Base-by-base conservation (phyloP, 2,113 vertebrate species). In the Myotis yumanensis region DNA sequence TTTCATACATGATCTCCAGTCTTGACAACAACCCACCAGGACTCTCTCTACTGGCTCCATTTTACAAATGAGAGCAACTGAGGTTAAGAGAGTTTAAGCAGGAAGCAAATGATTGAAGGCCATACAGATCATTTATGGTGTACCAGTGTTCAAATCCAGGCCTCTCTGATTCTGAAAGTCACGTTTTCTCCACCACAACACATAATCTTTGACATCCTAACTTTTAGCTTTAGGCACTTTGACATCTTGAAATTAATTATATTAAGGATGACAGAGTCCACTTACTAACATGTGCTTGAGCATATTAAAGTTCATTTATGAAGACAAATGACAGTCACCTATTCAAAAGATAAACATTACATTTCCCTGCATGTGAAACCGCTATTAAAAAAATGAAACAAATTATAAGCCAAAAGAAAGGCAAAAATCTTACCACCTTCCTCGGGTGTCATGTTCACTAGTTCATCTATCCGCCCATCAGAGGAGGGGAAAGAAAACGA, bases 361-460 rank as follows among this genome's bases (percentile, higher is more conserved):
- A 88, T 88, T 69, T 93, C 82, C 43, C 88, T 92, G 35, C 22
- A 66, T 73, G 17, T 69, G 90, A 92, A 85, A 88, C 71, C 2
- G 5, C 15, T 37, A 66, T 80, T 84, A 59, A 89, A 76, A 77
- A 95, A 30, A 52, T 73, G 71, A 62, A 75, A 40, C 7, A 82
- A 86, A 81, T 72, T 81, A 83, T 62, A 93, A 87, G 30, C n/a
- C 43, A 75, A 54, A 94, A 87, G 64, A 93, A 97, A 84, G 62
- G 32, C 11, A 69, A 84, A 88, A 93, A 72, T 95, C 93, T 97
- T 98, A 99, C 98, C 98, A 93, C 96, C 98, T 97, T 97, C 98
- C 64, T 98, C 97, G 7, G 97, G 96, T 57, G 98, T 98, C 89
- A 98, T 73, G 86, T 98, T 97, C 96, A 99, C 46, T 57, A 99